Percentiles rank a stretch among this genome's conserved stretches.
phyloP scores from a whole-genome alignment of 2,797 vertebrate genomes.

The Ibycter americanus region DNA sequence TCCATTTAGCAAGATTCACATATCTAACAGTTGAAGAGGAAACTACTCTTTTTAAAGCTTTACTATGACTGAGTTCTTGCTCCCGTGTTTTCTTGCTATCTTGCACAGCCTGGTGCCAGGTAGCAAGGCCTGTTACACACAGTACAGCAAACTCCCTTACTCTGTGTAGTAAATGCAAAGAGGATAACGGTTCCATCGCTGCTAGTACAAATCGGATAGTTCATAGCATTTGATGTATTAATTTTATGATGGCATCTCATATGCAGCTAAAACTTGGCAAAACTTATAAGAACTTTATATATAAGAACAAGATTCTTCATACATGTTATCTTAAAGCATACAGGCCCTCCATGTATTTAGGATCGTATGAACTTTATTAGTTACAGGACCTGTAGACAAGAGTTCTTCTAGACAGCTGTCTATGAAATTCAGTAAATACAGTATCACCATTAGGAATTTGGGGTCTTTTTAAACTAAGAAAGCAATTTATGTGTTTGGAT shows the following conservation, averaged over 20 bases:
- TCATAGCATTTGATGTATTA: not conserved
- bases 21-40: not conserved
- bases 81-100: not conserved
- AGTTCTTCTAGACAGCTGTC: not conserved
- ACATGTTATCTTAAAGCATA: not conserved
- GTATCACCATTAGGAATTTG: not conserved
- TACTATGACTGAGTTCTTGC: not conserved
- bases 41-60: not conserved
- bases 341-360: not conserved
- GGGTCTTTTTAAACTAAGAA: not conserved
- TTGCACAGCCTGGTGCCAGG: not conserved
- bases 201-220: not conserved
- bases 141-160: not conserved
- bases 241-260: not conserved
- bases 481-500: not conserved
- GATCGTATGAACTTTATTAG: not conserved
- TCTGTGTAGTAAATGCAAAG: not conserved
- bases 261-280: not conserved
- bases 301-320: not conserved
- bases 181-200: not conserved
- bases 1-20: not conserved
- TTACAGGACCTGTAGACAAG: not conserved
- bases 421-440: not conserved
- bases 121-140: not conserved
- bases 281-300: not conserved